Conservation (phyloP, 92 coral and sea anemone species). For the Montipora capitata region DNA sequence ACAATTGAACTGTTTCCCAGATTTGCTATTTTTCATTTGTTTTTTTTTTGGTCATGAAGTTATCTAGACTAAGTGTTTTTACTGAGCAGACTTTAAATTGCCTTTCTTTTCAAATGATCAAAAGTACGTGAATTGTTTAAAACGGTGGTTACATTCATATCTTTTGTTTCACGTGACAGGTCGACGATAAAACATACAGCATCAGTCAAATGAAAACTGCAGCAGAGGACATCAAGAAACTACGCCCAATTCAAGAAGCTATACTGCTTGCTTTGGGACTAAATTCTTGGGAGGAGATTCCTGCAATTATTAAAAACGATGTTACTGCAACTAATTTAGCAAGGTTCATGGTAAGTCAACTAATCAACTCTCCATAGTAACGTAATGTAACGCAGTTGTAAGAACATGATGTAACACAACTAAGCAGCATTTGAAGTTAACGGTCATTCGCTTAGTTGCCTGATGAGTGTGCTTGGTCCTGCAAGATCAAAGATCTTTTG, state of each 20-base stretch:
- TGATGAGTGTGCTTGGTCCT: too few species aligned
- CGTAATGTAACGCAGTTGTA: too few species aligned
- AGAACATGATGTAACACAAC: too few species aligned
- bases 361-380: neutral
- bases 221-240: conserved; percentile 36
- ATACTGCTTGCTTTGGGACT: neutral
- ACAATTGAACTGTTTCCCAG: neutral
- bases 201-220: conserved; percentile 20
- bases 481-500: too few species aligned
- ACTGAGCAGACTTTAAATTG: too few species aligned
- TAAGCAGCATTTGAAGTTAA: too few species aligned
- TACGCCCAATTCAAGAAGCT: conserved; percentile 23
- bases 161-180: neutral
- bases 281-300: conserved; percentile 2
- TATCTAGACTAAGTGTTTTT: too few species aligned
- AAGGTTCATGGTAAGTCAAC: conserved; percentile 30
- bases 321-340: conserved; percentile 18
- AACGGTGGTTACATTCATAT: neutral
- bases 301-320: neutral
- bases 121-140: neutral
- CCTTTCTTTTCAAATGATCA: neutral
- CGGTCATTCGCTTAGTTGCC: too few species aligned
- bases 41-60: neutral
- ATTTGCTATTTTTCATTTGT: neutral
- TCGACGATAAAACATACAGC: conserved; percentile 1